Evolutionary conservation across 2,797 vertebrate species (phyloP), one percentile per base, ranked within the genome.

Genomic region (Sitta carolinensis): DNA sequence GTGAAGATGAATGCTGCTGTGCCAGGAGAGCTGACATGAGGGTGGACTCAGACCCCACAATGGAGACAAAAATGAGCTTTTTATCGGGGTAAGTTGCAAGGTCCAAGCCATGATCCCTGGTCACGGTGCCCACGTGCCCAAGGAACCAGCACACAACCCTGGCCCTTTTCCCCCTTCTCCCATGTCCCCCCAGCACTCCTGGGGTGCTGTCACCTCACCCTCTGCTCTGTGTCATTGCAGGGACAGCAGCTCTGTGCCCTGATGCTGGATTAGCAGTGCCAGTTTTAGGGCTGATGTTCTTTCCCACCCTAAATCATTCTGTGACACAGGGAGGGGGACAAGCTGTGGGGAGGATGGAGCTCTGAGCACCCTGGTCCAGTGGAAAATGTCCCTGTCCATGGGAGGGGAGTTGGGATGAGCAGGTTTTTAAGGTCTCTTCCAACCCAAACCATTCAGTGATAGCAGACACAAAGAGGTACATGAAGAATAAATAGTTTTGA

Each of bases 171-270:
- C 22, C 32, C 32, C 47, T 18, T 21, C 4, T 27, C n/a, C 57
- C 12, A 4, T 47, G 29, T 5, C 40, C 40, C 27, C 32, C 38
- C 21, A 48, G 2, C 62, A 29, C 4, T 63, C 23, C 83, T 4
- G 21, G 47, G 30, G 23, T 52, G 7, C 0, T 52, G 66, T 11
- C 34, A 21, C 27, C 17, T 25, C 23, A 32, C 1, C 18, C 50
- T 2, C 14, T 8, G 16, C 7, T 7, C 57, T 22, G 19, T 4
- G 3, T 9, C 22, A 70, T 45, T 7, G 5, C 16, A 48, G 18
- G 25, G 22, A 51, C 58, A 82, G 4, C 25, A 4, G 1, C 63
- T 47, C 34, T 0, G 0, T 5, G 43, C 0, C 0, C 0, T 17
- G 42, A 4, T 51, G 29, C 6, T 4, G 21, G 57, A 5, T 10